phyloP scores from a whole-genome alignment of 1,140 invertebrate genomes.

The Drosophila leontia region DNA sequence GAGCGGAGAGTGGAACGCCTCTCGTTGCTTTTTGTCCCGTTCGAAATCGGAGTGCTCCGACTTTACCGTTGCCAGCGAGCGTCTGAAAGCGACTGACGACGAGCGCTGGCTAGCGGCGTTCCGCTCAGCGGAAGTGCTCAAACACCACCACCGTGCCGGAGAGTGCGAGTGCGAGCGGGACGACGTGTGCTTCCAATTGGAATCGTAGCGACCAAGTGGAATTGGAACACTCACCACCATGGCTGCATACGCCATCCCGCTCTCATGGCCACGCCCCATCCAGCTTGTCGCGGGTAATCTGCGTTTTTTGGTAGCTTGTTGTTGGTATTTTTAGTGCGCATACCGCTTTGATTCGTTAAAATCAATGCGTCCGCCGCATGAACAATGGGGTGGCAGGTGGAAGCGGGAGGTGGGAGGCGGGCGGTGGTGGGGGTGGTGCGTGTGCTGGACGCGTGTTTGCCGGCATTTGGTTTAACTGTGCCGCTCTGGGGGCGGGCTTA shows the following conservation, averaged over 20 bases:
- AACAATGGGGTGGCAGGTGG: conserved; percentile 32
- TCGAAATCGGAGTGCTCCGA: conserved; percentile 32
- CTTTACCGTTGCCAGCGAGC: conserved; percentile 50
- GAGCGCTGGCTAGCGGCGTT: conserved; percentile 32
- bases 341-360: conserved; percentile 83
- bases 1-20: conserved; percentile 17
- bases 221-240: conserved; percentile 66
- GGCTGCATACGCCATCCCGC: conserved; percentile 24
- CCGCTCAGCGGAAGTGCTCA: conserved; percentile 44
- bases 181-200: conserved; percentile 63
- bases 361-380: conserved; percentile 72
- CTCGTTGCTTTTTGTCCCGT: conserved; percentile 39
- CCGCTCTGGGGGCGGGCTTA: conserved; percentile 40
- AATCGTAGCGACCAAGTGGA: conserved; percentile 51
- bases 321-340: conserved; percentile 83
- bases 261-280: conserved; percentile 65
- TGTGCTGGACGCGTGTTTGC: conserved; percentile 60
- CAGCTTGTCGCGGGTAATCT: conserved; percentile 73
- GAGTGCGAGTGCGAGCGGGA: conserved; percentile 50
- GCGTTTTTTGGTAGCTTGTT: conserved; percentile 68
- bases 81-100: conserved; percentile 58
- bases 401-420: background rate
- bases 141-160: conserved; percentile 4
- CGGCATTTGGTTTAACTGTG: conserved; percentile 66
- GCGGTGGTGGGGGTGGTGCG: conserved; percentile 28